Conservation (phyloP, 2,888 invertebrate genomes). For the Caenorhabditis doughertyi region DNA sequence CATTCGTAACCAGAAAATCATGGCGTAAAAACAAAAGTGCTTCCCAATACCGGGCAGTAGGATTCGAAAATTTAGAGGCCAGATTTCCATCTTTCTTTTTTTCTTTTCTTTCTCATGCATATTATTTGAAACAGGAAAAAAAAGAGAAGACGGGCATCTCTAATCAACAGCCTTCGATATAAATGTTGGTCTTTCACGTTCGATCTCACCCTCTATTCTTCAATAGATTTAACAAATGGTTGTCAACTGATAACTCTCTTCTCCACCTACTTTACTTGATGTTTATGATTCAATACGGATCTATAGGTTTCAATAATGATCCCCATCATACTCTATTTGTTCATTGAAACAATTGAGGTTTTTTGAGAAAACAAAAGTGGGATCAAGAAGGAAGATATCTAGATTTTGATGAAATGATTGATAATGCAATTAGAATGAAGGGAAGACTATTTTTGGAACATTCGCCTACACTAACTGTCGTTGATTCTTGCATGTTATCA, state of each 20-base stretch:
- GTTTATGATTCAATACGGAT: constrained; percentile 19
- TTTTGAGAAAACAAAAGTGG: neutral
- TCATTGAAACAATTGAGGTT: constrained; percentile 9
- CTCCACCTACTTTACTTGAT: neutral
- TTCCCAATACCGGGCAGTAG: neutral
- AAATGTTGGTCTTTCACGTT: constrained; percentile 60
- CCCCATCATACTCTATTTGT: neutral
- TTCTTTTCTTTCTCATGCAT: constrained; percentile 33
- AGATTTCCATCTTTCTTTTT: constrained; percentile 15
- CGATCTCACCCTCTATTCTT: constrained; percentile 42
- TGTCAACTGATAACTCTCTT: constrained; percentile 42
- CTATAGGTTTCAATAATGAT: neutral
- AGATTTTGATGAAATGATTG: constrained; percentile 35
- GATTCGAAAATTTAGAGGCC: constrained; percentile 24
- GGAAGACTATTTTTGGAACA: constrained; percentile 46
- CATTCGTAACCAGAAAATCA: neutral
- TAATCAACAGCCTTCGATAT: constrained; percentile 48
- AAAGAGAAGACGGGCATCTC: constrained; percentile 12
- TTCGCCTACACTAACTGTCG: constrained; percentile 4
- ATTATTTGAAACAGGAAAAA: constrained; percentile 52
- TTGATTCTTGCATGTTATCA: constrained; percentile 29
- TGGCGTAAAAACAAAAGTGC: constrained; percentile 21
- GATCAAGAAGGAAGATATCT: neutral
- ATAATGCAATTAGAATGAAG: constrained; percentile 23
- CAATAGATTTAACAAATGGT: constrained; percentile 8